Evolutionary conservation across 2,888 invertebrate species (phyloP), one percentile per base, ranked within the genome.

Genomic region (Myathropa florea): DNA sequence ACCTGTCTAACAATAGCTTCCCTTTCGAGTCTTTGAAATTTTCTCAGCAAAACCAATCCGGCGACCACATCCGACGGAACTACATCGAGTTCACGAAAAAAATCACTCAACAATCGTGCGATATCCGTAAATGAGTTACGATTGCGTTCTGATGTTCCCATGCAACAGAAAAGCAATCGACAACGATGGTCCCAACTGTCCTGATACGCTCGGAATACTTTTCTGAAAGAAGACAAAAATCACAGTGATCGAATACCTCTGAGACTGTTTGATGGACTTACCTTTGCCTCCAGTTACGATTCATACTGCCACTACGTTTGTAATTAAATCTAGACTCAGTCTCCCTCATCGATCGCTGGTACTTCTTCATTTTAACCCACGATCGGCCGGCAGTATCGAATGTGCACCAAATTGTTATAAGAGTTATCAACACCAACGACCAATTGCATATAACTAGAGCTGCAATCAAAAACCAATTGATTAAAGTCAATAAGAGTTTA

Each of bases 351-450:
- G 96, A 97, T 85, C 96, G 94, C 92, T 97, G 97, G 92, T 96
- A 97, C 90, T 96, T 94, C 92, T 97, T 97, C 96, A 97, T 96
- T 93, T 97, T 97, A 28, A 97, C 97, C 97, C 97, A 97, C 64
- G 96, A 96, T 70, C 96, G 93, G 18, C 97, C 97, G n/a, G 97
- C 97, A 0, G 96, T 94, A 93, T 97, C 97, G 93, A 96, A 97
- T 2, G 96, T 96, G 92, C 97, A 97, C 96, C 97, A 97, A 39
- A 96, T 95, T 4, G 96, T 96, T 88, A 96, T 94, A 86, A 96
- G 91, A 71, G 96, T 95, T 79, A 95, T 95, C 77, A 96, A 93
- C 84, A 96, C 92, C 86, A 97, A 94, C 88, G 95, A 94, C 95
- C 96, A 96, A 92, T 96, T 97, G 92, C 95, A 96, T 89, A 96